Conservation (phyloP, 1,140 invertebrate genomes). For the Lysiphlebus fabarum region DNA sequence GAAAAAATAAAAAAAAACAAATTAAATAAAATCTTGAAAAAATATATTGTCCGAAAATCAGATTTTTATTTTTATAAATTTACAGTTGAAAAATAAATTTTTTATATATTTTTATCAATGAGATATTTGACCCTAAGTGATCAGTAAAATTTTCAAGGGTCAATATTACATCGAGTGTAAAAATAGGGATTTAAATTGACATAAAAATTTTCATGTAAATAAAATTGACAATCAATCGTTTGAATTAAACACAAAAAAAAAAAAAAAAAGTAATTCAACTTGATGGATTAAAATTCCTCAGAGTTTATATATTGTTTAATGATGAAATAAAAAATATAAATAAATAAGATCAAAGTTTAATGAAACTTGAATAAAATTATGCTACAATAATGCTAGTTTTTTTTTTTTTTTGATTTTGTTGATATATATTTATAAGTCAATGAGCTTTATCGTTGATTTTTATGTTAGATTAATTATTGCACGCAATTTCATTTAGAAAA, state of each 20-base stretch:
- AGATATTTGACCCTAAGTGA: background rate
- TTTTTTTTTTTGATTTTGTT: conserved; percentile 11
- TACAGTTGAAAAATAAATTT: background rate
- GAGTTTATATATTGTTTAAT: no score
- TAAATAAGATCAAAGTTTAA: conserved; percentile 6
- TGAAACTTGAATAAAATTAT: background rate
- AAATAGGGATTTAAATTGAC: conserved; percentile 39
- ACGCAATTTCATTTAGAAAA: conserved; percentile 31
- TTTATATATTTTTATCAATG: no score
- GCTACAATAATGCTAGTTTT: background rate
- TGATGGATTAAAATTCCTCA: conserved; percentile 5
- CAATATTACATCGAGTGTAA: conserved; percentile 45
- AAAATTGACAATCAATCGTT: conserved; percentile 36
- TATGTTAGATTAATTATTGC: no score
- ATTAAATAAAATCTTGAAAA: conserved; percentile 20
- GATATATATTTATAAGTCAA: no score
- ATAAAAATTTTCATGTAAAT: conserved; percentile 10
- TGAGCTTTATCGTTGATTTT: no score
- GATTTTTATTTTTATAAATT: background rate
- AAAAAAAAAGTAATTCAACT: background rate
- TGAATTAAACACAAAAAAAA: conserved; percentile 26
- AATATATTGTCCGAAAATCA: background rate
- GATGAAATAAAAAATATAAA: no score
- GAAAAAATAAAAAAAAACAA: conserved; percentile 4
- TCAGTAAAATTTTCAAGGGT: conserved; percentile 28